Base-by-base conservation (phyloP, 2,113 vertebrate genomes). In the Spea multiplicata region DNA sequence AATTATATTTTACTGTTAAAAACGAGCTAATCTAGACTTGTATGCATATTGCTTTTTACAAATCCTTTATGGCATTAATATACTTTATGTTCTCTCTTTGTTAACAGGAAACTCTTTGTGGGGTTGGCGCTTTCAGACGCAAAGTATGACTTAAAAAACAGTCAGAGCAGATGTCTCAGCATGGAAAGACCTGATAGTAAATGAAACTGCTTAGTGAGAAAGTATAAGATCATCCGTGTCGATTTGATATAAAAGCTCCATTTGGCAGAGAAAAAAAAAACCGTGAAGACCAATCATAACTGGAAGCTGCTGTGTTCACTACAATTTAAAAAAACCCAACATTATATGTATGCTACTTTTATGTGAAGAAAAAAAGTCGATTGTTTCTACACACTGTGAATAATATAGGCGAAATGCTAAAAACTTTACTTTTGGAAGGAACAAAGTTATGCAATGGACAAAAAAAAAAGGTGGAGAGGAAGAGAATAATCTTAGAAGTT, bases 361-460 rank as follows among this genome's bases (percentile, higher is more conserved):
- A 13, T 5, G 8, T 5, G 1, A 12, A 8, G 4, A 59, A 59
- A 59, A 12, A 12, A 9, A 59, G 55, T 4, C 9, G 12, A 12
- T 7, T 4, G n/a, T 61, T 70, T 69, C 66, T 61, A 61, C 66
- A 71, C 66, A 17, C 73, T 84, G 84, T 77, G 85, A 82, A 85
- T 82, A 78, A 81, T 75, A 64, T 67, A 81, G 81, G 71, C 49
- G 53, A 76, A 76, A 1, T 83, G 83, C 81, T 61, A 82, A 59
- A 85, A 82, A 12, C 81, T 50, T 77, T 65, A 76, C 45, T 84
- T 59, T 82, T 83, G 81, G 84, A 81, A 85, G 87, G 83, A 87
- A 87, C 85, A 44, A 76, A 75, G 84, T 86, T 77, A 83, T 84
- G 86, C 86, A 88, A 86, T 69, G 76, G 83, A n/a, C 85, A 71